A percentile compares a stretch with the other conserved stretches of the same genome.
These are phyloP conservation scores for Amphipyra berbera DNA, from an alignment of 2,888 invertebrate genomes.

Conservation along the genomic window DNA sequence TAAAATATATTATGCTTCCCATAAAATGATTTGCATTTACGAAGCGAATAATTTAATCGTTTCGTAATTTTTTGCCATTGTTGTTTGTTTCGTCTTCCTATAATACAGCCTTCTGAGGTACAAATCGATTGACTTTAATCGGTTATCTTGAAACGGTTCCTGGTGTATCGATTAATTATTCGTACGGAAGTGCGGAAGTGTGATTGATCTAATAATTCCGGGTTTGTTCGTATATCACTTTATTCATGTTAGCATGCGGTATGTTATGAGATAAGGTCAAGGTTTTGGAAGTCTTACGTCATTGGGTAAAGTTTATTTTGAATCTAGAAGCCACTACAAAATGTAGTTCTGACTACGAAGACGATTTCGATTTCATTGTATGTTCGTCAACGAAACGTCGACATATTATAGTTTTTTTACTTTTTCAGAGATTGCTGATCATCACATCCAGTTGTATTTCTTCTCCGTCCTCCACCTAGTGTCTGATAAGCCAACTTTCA, in stretches of 20 bases:
- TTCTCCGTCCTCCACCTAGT: no score
- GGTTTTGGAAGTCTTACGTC: background rate
- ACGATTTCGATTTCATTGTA: no score
- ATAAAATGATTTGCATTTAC: background rate
- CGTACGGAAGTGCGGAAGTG: constrained; percentile 45
- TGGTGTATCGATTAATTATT: constrained; percentile 33
- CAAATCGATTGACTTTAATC: constrained; percentile 34
- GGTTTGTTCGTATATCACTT: constrained; percentile 8
- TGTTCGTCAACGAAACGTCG: no score
- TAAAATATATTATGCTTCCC: no score
- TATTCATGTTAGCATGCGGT: background rate
- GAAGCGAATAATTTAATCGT: background rate
- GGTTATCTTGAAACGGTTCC: constrained; percentile 33
- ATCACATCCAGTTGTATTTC: no score
- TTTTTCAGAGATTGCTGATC: no score
- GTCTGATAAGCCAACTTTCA: no score
- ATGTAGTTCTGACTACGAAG: no score
- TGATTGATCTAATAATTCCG: constrained; percentile 38
- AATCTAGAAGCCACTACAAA: no score
- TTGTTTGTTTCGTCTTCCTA: constrained; percentile 20
- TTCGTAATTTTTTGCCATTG: constrained; percentile 24
- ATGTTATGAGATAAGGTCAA: constrained; percentile 27
- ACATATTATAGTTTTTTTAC: no score
- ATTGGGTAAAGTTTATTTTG: background rate
- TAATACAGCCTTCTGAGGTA: constrained; percentile 33